Conservation (phyloP, 2,113 vertebrate genomes). For the Vanacampus margaritifer region DNA sequence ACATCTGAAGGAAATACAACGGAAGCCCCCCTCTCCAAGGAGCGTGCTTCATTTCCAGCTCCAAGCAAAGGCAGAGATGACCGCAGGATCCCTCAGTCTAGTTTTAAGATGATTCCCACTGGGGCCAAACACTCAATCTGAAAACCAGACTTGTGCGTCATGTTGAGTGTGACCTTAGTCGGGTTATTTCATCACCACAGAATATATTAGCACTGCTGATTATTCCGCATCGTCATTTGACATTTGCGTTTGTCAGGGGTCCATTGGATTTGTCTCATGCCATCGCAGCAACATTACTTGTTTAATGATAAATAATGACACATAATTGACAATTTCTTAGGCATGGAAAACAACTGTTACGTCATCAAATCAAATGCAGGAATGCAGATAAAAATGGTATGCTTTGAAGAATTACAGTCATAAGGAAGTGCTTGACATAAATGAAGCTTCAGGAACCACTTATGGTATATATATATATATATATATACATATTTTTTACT, state of each 20-base stretch:
- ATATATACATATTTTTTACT: too few relatives aligned
- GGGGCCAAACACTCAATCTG: slow-evolving; percentile 21
- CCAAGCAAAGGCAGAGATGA: slow-evolving; percentile 16
- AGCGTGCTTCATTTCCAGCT: slow-evolving; percentile 24
- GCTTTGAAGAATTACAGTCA: too few relatives aligned
- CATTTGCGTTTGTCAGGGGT: not conserved
- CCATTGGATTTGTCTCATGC: slow-evolving; percentile 1
- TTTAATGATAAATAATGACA: too few relatives aligned
- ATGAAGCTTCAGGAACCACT: too few relatives aligned
- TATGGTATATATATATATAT: too few relatives aligned
- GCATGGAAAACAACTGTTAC: too few relatives aligned
- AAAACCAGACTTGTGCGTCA: slow-evolving; percentile 7
- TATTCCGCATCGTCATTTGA: slow-evolving; percentile 2
- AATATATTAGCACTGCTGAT: slow-evolving; percentile 2
- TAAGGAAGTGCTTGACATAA: too few relatives aligned
- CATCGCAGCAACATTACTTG: too few relatives aligned
- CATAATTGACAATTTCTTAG: too few relatives aligned
- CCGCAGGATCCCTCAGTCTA: slow-evolving; percentile 24
- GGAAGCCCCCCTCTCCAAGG: slow-evolving; percentile 11
- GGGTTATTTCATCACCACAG: not conserved
- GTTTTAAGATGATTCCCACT: slow-evolving; percentile 22
- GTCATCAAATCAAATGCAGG: too few relatives aligned
- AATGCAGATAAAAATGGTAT: too few relatives aligned
- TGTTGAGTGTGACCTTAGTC: not conserved
- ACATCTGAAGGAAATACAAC: slow-evolving; percentile 26